Percentiles rank a stretch among this genome's conserved stretches.
These are phyloP conservation scores for Theodoxus fluviatilis DNA, from an alignment of 2,888 invertebrate genomes.

Conservation along the genomic window DNA sequence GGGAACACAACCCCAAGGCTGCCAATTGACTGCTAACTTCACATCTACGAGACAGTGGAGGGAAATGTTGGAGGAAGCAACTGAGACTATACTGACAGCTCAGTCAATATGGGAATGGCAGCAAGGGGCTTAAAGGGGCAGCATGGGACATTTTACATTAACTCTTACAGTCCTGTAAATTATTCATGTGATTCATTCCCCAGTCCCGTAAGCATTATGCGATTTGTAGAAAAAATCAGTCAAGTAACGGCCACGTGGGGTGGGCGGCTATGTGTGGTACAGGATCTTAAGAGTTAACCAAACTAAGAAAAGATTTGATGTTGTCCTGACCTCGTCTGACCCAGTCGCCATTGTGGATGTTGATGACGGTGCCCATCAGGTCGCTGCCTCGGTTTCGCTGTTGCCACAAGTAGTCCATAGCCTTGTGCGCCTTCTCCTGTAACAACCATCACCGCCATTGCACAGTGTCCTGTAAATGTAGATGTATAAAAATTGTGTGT, in stretches of 20 bases:
- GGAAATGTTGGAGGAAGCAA: too few species aligned
- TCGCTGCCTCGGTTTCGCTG: constrained; percentile 89
- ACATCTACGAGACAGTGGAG: too few species aligned
- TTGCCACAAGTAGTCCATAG: constrained; percentile 97
- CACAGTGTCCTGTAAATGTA: background rate
- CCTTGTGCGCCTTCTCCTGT: constrained; percentile 86
- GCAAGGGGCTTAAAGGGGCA: too few species aligned
- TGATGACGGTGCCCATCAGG: constrained; percentile 95
- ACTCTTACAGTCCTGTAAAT: too few species aligned
- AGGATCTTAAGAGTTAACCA: background rate
- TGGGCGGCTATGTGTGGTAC: background rate
- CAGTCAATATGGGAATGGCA: too few species aligned
- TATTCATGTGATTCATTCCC: too few species aligned
- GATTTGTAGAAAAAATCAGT: background rate
- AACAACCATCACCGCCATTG: constrained; percentile 21
- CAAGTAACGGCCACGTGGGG: background rate
- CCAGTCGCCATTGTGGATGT: constrained; percentile 99
- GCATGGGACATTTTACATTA: too few species aligned
- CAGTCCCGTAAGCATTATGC: too few species aligned
- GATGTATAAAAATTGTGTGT: background rate
- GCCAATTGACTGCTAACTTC: too few species aligned
- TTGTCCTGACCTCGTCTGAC: constrained; percentile 74
- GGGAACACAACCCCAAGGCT: too few species aligned
- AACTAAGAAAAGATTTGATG: too few species aligned
- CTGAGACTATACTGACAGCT: too few species aligned